Evolutionary conservation across 2,797 vertebrate genomes (phyloP).

Genomic region (Gila robusta): DNA sequence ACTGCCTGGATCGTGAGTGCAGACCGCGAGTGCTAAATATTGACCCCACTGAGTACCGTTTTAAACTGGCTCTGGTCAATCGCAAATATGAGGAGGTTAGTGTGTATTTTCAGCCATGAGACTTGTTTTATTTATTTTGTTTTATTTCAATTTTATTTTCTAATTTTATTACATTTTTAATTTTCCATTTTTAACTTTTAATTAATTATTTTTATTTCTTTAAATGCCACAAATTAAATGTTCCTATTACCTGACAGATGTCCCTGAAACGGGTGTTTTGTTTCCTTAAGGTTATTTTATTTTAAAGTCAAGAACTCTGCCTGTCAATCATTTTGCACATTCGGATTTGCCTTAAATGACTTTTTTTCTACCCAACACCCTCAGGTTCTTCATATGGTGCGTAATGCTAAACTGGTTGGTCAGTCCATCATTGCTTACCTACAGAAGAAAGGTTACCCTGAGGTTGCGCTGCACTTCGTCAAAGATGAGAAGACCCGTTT

Average conservation of each 20-base stretch:
- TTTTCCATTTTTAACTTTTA: not conserved
- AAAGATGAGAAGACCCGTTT: conserved; percentile 98
- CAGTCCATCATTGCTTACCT: conserved; percentile 99
- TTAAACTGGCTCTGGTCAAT: conserved; percentile 95
- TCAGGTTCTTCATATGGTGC: conserved; percentile 97
- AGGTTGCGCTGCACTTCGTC: conserved; percentile 96
- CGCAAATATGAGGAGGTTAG: conserved; percentile 95
- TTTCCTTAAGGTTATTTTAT: not conserved
- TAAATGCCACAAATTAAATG: not conserved
- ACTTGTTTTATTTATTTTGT: not conserved
- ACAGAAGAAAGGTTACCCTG: conserved; percentile 97
- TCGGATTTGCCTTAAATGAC: not conserved
- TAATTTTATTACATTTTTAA: not conserved
- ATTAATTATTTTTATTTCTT: not conserved
- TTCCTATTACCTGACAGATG: not conserved
- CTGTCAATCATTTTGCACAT: not conserved
- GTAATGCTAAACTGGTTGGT: conserved; percentile 94
- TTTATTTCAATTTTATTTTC: not conserved
- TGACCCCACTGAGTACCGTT: conserved; percentile 96
- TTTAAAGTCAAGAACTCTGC: not conserved
- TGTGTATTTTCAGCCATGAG: not conserved
- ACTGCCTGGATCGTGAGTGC: conserved; percentile 95
- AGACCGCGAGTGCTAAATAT: conserved; percentile 94
- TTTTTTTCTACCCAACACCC: not conserved
- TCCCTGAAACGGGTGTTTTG: not conserved